Evolutionary conservation across 2,888 invertebrate species (phyloP).

Genomic region (Microlaimidae sp.): DNA sequence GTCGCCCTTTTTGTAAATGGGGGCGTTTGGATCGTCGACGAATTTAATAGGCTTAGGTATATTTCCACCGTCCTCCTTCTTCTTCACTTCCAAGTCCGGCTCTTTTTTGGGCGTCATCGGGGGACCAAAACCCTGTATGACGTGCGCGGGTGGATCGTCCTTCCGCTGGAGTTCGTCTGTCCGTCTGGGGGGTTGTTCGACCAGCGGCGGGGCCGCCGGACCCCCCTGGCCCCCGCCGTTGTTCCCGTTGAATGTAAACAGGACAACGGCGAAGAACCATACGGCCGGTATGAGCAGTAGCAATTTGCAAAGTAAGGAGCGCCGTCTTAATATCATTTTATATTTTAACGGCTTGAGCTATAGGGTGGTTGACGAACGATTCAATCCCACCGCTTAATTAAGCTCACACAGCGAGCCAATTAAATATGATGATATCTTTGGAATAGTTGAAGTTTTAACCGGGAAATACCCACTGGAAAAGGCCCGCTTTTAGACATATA

Average conservation of each 20-base stretch:
- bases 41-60: conserved; percentile 27
- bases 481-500: no score
- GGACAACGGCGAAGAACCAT: conserved; percentile 28
- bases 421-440: no score
- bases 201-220: neutral
- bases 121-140: conserved; percentile 15
- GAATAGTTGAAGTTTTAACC: no score
- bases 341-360: no score
- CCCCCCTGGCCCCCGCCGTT: conserved; percentile 7
- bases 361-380: no score
- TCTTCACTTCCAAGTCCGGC: conserved; percentile 13
- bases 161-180: neutral
- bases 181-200: conserved; percentile 15
- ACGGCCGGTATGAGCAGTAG: conserved; percentile 28
- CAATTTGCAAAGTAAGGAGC: conserved; percentile 19
- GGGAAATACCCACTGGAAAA: no score
- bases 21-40: conserved; percentile 26
- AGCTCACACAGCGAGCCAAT: no score
- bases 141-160: neutral
- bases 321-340: conserved; percentile 9
- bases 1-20: conserved; percentile 32
- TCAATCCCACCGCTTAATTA: no score
- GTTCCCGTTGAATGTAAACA: conserved; percentile 24
- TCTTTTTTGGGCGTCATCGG: conserved; percentile 5
- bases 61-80: conserved; percentile 18